Base-by-base conservation (phyloP, 2,113 vertebrate species). In the Trematocara variabile region DNA sequence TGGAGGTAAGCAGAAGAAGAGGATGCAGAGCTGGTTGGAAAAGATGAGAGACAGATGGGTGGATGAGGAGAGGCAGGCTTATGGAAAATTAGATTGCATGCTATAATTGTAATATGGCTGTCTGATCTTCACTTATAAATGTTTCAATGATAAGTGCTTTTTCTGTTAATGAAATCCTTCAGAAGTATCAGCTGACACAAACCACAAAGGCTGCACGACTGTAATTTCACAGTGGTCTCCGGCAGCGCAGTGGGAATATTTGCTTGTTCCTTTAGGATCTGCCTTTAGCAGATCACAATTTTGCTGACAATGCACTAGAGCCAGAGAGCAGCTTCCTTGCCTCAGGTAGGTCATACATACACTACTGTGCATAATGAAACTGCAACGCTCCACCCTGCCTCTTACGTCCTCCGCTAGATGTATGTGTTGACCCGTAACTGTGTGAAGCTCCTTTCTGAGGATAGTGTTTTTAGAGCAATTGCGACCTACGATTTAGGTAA, bases 281-380 rank as follows among this genome's bases (percentile, higher is more conserved):
- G 55, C 87, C 81, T 86, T 80, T 55, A 77, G 83, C 55, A 88
- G 16, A 58, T 83, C 86, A 77, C 48, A 56, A 63, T 87, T 85
- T 84, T 30, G 92, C 93, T 94, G 92, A 95, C 91, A 22, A 68
- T 85, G 91, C 79, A 88, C 34, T 50, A 6, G 77, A 81, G 83
- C 80, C 88, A 80, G 54, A 88, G 44, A 87, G 54, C 87, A 60
- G 89, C 93, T 48, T 65, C 82, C 86, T 77, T 75, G 18, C 86
- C 83, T 79, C 87, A 93, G 93, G 89, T 94, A 80, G 68, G 82
- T 53, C 77, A 54, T 79, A 58, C 82, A 79, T 80, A 53, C 54
- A 81, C 30, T 16, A 39, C 52, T 80, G 80, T 60, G 82, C 34
- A 82, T 78, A 46, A 70, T 8, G 8, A 56, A 50, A 52, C 81